Evolutionary conservation across 2,113 vertebrate genomes (phyloP), one percentile per base, ranked within the genome.

Genomic region (Mormyrus iriodes): DNA sequence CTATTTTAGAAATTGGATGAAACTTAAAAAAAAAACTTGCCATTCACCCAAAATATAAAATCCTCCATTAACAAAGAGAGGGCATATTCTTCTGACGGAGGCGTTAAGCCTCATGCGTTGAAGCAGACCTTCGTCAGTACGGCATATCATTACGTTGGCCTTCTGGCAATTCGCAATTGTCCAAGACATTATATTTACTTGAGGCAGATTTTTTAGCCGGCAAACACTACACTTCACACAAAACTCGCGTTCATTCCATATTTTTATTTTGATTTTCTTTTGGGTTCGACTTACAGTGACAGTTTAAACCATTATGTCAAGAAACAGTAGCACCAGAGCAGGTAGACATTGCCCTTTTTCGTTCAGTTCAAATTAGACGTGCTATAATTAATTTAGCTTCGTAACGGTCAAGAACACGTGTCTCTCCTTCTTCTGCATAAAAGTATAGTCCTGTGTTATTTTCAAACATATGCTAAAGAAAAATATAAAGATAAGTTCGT

Each of bases 301-400:
- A 89, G 27, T 55, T 89, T 53, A 94, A 95, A 94, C 92, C 94
- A 90, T 91, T 93, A 91, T 93, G 91, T 93, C 93, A 79, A 94
- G 95, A 96, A 95, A 95, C 93, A 91, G 93, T 95, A 96, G 95
- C 95, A 95, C 94, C 95, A 94, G 95, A 95, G 95, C 93, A 95
- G 92, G 90, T 94, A 93, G 90, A 90, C 89, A 91, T 94, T 93
- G 93, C 94, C 92, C 93, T 90, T 94, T 90, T 94, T 94, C 90
- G 92, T 90, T 93, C 92, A 94, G 65, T 87, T 65, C 53, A 95
- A 95, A 95, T 88, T 73, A 94, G 92, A 94, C 92, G 95, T 96
- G 95, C 95, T 94, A 92, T 95, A 92, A 93, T 88, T 79, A 93
- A 91, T 94, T 93, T 92, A 90, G 85, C 92, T 93, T 91, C 91